Percentiles rank a stretch among this genome's conserved stretches.
Evolutionary conservation across 2,797 vertebrate genomes (phyloP).

Genomic region (Myotis vivesi): DNA sequence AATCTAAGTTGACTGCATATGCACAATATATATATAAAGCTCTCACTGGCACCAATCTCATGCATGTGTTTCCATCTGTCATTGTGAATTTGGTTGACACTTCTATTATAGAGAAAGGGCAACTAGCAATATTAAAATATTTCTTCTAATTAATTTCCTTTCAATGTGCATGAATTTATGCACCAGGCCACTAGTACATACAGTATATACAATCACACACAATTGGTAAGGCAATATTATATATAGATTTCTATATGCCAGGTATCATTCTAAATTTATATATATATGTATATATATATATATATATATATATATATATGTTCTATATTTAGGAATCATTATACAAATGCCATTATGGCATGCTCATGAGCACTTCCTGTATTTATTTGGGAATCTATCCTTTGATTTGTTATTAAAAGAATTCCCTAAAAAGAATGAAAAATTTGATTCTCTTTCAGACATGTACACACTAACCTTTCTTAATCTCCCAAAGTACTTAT

Average conservation of each 20-base stretch:
- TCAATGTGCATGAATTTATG: too few species aligned
- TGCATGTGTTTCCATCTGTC: too few species aligned
- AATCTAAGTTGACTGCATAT: too few species aligned
- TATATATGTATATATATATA: background rate
- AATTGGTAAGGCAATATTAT: background rate
- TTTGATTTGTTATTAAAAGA: background rate
- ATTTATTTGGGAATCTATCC: background rate
- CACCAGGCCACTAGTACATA: too few species aligned
- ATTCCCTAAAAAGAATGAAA: background rate
- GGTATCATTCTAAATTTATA: background rate
- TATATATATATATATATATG: background rate
- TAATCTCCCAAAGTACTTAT: background rate
- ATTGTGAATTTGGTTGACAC: too few species aligned
- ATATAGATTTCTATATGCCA: background rate
- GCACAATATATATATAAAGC: too few species aligned
- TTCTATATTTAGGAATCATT: background rate
- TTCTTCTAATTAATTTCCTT: too few species aligned
- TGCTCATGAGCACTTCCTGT: background rate
- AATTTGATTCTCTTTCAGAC: background rate
- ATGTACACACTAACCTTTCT: background rate
- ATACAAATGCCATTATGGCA: background rate
- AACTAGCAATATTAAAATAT: too few species aligned
- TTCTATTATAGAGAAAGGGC: too few species aligned
- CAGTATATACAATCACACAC: background rate
- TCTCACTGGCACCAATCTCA: too few species aligned